phyloP scores from a whole-genome alignment of 2,113 vertebrate genomes.

The Noctilio leporinus region DNA sequence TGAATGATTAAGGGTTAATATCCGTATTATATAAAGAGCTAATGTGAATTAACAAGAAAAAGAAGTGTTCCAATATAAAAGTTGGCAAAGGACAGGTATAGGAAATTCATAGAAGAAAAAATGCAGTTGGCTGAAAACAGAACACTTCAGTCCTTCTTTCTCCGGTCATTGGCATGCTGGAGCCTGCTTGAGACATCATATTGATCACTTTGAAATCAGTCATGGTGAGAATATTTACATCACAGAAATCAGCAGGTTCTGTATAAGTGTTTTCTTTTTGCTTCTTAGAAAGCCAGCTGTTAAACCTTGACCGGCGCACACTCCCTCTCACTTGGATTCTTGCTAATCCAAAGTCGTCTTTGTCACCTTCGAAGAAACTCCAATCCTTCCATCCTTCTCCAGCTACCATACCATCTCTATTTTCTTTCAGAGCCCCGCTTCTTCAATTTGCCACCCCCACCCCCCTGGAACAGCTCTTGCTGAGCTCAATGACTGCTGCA shows the following conservation, averaged over 20 bases:
- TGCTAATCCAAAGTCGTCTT: neutral
- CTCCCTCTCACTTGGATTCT: neutral
- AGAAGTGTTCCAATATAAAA: neutral
- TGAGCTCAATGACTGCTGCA: neutral
- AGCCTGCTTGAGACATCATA: neutral
- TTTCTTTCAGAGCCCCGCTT: neutral
- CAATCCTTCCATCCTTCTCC: neutral
- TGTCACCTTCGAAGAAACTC: neutral
- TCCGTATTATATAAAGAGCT: neutral
- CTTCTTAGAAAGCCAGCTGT: neutral
- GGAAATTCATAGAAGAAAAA: neutral
- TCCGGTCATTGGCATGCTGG: neutral
- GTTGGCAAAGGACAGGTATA: neutral
- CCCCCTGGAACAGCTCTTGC: neutral
- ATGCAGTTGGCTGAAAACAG: neutral
- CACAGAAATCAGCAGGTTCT: neutral
- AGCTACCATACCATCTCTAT: neutral
- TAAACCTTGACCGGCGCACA: neutral
- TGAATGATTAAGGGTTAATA: neutral
- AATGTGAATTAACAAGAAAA: neutral
- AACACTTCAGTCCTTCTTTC: neutral
- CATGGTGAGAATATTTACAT: neutral
- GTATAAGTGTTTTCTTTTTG: neutral
- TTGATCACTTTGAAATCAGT: neutral
- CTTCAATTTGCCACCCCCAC: neutral